Base-by-base conservation (phyloP, 1,140 invertebrate genomes). In the Bombus affinis region DNA sequence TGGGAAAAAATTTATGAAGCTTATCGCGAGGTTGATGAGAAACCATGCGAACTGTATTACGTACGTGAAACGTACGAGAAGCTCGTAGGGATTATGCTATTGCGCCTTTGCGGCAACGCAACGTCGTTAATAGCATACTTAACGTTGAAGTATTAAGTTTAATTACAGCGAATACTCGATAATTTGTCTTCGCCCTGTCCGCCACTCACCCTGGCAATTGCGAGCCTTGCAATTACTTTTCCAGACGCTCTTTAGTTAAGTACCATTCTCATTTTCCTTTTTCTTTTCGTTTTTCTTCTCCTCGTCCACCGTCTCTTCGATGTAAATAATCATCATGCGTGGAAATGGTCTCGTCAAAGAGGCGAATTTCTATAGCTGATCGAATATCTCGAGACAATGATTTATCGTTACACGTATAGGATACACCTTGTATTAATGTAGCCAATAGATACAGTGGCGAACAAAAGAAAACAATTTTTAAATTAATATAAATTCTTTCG, bases 101-200 rank as follows among this genome's bases (percentile, higher is more conserved):
- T 66, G 57, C 59, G 62, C 42, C 74, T 83, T 77, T 83, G 72
- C 25, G 57, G 72, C 39, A 8, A 35, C 32, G 32, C 18, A 39
- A 15, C 72, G 12, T 53, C 82, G 59, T 83, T 83, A 76, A 78
- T 78, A 44, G 80, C 70, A 22, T 82, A 74, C 80, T 82, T 82
- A 62, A 73, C 68, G 53, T 18, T 37, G 32, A 62, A 62, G 80
- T 72, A 74, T 82, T 74, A 74, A 59, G 70, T 39, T 62, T 82
- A 79, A 79, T 79, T 82, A 59, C 80, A 62, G 28, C 71, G 80
- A 62, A 65, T 82, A 82, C 53, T 74, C 57, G 70, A 82, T 62
- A 74, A 82, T 82, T 74, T 74, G 32, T 81, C 79, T 82, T 44
- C 68, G 12, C 44, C 25, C 42, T 28, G 25, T 53, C 39, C 44